A percentile compares a stretch with the other conserved stretches of the same genome.
Conservation (phyloP, 2,113 vertebrate genomes). For the Meleagris gallopavo region DNA sequence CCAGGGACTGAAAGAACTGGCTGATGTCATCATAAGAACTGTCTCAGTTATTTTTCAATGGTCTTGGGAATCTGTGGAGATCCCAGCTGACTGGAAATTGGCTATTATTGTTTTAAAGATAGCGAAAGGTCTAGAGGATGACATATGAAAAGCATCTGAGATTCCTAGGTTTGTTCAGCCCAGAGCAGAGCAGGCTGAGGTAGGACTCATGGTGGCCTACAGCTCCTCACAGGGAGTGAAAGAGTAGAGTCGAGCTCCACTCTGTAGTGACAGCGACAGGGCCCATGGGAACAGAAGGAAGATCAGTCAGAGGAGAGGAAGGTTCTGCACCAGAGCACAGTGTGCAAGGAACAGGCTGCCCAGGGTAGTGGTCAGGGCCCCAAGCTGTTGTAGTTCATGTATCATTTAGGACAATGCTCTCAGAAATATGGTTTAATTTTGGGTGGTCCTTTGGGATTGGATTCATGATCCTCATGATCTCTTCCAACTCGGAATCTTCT, state of each 20-base stretch:
- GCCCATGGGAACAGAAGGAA: not conserved
- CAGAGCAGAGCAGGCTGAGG: not conserved
- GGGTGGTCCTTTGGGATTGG: no score
- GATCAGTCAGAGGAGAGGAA: not conserved
- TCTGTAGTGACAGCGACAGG: not conserved
- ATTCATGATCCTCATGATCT: no score
- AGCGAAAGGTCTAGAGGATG: not conserved
- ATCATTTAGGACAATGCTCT: no score
- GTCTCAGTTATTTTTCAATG: no score
- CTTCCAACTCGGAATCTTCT: no score
- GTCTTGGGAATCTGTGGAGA: no score
- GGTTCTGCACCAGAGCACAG: not conserved
- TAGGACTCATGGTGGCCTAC: not conserved
- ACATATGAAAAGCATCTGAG: not conserved
- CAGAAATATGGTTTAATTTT: no score
- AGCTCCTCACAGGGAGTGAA: not conserved
- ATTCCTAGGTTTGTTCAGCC: not conserved
- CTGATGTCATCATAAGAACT: no score
- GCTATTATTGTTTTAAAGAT: not conserved
- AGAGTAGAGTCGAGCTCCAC: not conserved
- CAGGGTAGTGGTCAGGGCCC: no score
- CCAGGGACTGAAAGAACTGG: no score
- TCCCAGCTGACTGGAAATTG: no score
- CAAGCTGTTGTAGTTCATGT: no score
- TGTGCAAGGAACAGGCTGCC: not conserved